Percentiles rank a stretch among this genome's conserved stretches.
Conservation (phyloP, 2,888 invertebrate genomes). For the Campoletis raptor region DNA sequence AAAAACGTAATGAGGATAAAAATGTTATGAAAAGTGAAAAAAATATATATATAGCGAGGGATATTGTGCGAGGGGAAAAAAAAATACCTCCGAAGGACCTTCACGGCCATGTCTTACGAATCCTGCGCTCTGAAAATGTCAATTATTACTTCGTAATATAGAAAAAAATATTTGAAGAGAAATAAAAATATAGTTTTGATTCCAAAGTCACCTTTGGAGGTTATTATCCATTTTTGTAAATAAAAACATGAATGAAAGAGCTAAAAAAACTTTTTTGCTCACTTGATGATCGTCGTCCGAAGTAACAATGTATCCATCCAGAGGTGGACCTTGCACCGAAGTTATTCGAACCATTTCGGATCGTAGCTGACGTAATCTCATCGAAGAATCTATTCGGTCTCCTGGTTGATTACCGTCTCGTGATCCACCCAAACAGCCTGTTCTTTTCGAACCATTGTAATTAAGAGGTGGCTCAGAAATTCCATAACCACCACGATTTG, state of each 20-base stretch:
- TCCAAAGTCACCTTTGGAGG: not conserved
- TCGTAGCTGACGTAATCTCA: conserved; percentile 84
- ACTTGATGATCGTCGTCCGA: conserved; percentile 94
- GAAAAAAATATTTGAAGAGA: not conserved
- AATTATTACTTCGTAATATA: conserved; percentile 38
- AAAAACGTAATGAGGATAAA: not conserved
- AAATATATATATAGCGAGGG: conserved; percentile 4
- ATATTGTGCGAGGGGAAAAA: conserved; percentile 41
- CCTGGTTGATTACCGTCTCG: conserved; percentile 81
- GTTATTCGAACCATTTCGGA: conserved; percentile 85
- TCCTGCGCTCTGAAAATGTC: conserved; percentile 76
- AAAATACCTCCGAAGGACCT: conserved; percentile 76
- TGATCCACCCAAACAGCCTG: conserved; percentile 73
- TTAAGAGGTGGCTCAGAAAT: conserved; percentile 69
- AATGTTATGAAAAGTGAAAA: not conserved
- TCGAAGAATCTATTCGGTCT: conserved; percentile 84
- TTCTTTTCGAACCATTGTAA: conserved; percentile 78
- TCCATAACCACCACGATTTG: conserved; percentile 65
- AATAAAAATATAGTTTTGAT: not conserved
- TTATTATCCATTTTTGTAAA: not conserved
- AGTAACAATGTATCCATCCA: conserved; percentile 92
- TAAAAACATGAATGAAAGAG: conserved; percentile 10
- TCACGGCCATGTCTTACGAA: conserved; percentile 73
- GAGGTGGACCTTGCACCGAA: conserved; percentile 84
- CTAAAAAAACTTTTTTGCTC: conserved; percentile 64